These are phyloP conservation scores for Arizona elegans DNA, from an alignment of 2,113 vertebrate species.

Conservation along the genomic window DNA sequence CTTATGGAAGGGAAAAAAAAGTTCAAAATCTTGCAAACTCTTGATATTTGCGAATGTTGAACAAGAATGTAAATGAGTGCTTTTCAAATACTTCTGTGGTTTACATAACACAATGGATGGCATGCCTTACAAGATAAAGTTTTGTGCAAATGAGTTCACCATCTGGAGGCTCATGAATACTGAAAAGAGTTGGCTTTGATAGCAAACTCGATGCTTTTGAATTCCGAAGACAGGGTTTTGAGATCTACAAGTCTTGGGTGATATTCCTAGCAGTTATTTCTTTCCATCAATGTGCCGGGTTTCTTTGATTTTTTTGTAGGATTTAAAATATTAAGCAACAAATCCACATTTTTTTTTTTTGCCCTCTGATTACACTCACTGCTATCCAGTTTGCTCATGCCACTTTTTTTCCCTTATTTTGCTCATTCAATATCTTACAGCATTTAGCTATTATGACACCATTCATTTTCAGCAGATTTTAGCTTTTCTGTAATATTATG, in stretches of 20 bases:
- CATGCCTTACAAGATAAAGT: neutral
- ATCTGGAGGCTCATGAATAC: slow-evolving; percentile 13
- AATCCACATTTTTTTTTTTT: neutral
- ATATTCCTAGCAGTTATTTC: neutral
- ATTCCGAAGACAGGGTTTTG: neutral
- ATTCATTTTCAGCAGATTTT: neutral
- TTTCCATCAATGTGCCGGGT: neutral
- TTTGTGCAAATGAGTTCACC: slow-evolving; percentile 29
- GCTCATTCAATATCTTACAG: neutral
- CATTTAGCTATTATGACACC: neutral
- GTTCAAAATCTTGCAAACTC: neutral
- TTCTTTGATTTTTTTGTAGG: neutral
- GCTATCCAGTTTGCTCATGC: neutral
- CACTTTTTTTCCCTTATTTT: neutral
- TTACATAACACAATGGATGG: slow-evolving; percentile 10
- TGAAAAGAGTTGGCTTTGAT: slow-evolving; percentile 4
- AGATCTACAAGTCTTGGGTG: neutral
- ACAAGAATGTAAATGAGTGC: slow-evolving; percentile 17
- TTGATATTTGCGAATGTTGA: neutral
- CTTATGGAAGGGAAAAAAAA: neutral
- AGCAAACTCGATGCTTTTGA: neutral
- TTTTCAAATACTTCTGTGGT: slow-evolving; percentile 7
- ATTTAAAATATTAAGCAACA: neutral
- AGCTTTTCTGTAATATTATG: neutral
- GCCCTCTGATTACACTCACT: neutral